Conservation (phyloP, 2,888 invertebrate genomes). For the Ormyrus thymus region DNA sequence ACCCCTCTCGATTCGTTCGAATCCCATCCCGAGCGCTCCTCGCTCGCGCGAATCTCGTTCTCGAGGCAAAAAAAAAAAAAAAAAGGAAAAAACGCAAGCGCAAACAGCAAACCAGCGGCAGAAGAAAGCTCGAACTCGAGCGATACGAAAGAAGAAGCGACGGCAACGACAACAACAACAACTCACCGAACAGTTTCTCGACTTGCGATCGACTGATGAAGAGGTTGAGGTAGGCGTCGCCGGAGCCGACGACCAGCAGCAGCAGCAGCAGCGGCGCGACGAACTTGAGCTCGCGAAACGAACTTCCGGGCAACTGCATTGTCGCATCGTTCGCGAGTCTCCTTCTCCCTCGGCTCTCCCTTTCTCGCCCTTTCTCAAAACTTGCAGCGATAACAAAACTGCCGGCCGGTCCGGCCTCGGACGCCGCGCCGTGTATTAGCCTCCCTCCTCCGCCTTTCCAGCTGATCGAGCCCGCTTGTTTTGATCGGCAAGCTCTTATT, state of each 20-base stretch:
- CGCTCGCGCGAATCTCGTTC: too few species aligned
- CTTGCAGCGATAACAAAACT: background rate
- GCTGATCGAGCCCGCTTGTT: too few species aligned
- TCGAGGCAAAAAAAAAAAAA: too few species aligned
- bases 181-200: slow-evolving; percentile 87
- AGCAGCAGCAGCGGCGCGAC: slow-evolving; percentile 59
- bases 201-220: slow-evolving; percentile 88
- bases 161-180: too few species aligned
- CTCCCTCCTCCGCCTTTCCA: too few species aligned
- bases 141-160: too few species aligned
- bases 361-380: slow-evolving; percentile 23
- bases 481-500: background rate
- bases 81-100: too few species aligned
- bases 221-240: slow-evolving; percentile 85
- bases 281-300: slow-evolving; percentile 65
- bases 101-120: too few species aligned
- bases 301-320: slow-evolving; percentile 73
- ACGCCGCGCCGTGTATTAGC: background rate
- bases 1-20: too few species aligned
- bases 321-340: slow-evolving; percentile 64
- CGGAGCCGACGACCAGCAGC: slow-evolving; percentile 72
- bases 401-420: background rate
- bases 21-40: too few species aligned
- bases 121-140: too few species aligned
- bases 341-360: background rate